Evolutionary conservation across 2,797 vertebrate genomes (phyloP).

Genomic region (Pachyuromys duprasi): DNA sequence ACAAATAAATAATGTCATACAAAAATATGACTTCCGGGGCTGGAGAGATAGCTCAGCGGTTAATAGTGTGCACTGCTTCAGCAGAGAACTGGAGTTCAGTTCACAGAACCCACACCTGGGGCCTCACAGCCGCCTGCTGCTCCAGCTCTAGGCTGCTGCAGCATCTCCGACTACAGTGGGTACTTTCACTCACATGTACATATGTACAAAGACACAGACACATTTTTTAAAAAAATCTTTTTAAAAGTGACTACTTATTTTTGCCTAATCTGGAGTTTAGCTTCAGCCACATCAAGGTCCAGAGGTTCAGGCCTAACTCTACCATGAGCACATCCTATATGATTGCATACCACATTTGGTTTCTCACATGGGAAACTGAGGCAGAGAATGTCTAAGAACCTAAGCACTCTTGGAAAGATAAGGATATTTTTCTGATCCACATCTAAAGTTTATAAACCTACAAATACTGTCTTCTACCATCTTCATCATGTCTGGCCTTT

Average conservation of each 20-base stretch:
- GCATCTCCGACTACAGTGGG: not conserved
- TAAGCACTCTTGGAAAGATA: not conserved
- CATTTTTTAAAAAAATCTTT: not conserved
- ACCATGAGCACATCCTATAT: not conserved
- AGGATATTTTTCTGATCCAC: not conserved
- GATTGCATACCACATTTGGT: not conserved
- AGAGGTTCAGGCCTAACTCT: not conserved
- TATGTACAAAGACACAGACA: not conserved
- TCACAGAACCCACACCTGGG: not conserved
- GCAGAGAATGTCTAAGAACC: not conserved
- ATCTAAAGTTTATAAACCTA: not conserved
- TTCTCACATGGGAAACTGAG: not conserved
- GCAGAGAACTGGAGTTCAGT: not conserved
- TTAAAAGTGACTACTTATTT: not conserved
- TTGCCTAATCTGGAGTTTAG: slow-evolving; percentile 20
- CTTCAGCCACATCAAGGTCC: not conserved
- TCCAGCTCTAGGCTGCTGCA: not conserved
- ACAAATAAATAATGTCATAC: not conserved
- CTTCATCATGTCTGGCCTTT: not conserved
- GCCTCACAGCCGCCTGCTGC: not conserved
- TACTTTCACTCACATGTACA: not conserved
- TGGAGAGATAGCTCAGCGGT: not conserved
- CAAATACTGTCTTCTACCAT: slow-evolving; percentile 1
- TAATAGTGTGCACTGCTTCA: too few species aligned
- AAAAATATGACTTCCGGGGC: not conserved